These are phyloP conservation scores for Cyprinus carpio DNA, from an alignment of 2,113 vertebrate species.

Conservation along the genomic window DNA sequence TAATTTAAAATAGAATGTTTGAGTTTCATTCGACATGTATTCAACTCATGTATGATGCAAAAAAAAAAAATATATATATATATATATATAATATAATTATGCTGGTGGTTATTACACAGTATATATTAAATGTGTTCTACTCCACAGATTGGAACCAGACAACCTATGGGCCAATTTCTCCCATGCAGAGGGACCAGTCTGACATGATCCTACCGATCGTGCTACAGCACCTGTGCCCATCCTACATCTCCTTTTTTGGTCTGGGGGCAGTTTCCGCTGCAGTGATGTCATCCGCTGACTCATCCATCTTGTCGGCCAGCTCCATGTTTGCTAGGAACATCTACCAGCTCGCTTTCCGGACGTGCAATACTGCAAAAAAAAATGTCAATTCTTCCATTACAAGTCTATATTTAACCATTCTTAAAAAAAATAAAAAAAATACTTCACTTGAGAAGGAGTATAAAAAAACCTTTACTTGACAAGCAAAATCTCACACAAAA, in stretches of 20 bases:
- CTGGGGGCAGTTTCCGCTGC: constrained; percentile 94
- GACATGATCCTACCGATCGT: constrained; percentile 98
- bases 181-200: constrained; percentile 82
- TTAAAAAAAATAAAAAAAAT: no score
- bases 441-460: no score
- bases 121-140: constrained; percentile 8
- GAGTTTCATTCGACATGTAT: background rate
- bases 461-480: no score
- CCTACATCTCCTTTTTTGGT: constrained; percentile 94
- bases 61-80: no score
- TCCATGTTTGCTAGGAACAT: constrained; percentile 99
- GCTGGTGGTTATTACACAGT: background rate
- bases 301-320: constrained; percentile 96
- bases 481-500: no score
- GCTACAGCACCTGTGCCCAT: constrained; percentile 91
- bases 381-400: no score
- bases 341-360: constrained; percentile 93
- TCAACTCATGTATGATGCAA: background rate
- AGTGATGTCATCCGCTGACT: constrained; percentile 98
- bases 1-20: background rate
- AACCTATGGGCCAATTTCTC: constrained; percentile 78
- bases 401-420: no score
- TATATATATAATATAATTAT: background rate
- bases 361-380: no score
- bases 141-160: constrained; percentile 93